Evolutionary conservation across 2,888 invertebrate species (phyloP).

Genomic region (Aleiodes alternator): DNA sequence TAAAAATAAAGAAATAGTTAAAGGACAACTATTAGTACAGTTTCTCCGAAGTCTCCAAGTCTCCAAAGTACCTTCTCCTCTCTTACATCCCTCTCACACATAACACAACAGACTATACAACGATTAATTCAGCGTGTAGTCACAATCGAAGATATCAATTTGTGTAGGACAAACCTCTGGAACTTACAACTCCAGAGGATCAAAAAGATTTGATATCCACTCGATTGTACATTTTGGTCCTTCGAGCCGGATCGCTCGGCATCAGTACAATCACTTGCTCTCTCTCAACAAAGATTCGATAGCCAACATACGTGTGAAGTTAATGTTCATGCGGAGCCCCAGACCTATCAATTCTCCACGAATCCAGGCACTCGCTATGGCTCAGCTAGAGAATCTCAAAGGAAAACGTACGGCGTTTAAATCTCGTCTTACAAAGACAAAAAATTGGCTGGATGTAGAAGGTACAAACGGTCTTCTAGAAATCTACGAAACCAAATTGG

Average conservation of each 20-base stretch:
- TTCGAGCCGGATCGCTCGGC: conserved; percentile 3
- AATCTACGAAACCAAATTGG: not conserved
- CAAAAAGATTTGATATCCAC: no score
- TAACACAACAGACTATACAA: not conserved
- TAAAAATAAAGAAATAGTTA: no score
- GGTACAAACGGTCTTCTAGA: not conserved
- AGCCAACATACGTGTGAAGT: no score
- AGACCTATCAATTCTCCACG: no score
- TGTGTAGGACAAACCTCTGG: conserved; percentile 5
- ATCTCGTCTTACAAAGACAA: not conserved
- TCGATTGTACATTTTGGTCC: not conserved
- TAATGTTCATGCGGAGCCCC: no score
- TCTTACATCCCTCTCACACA: not conserved
- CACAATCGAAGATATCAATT: not conserved
- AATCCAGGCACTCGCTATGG: not conserved
- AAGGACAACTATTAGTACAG: not conserved
- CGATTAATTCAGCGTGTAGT: conserved; percentile 6
- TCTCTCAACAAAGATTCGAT: no score
- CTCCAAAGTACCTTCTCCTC: not conserved
- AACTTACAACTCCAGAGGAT: not conserved
- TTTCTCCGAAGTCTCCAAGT: not conserved
- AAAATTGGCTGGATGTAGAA: not conserved
- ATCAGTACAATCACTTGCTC: not conserved
- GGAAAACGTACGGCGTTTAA: not conserved
- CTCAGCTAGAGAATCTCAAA: not conserved